Percentiles rank a stretch among this genome's conserved stretches.
Conservation (phyloP, 2,888 invertebrate genomes). For the Spisula solida region DNA sequence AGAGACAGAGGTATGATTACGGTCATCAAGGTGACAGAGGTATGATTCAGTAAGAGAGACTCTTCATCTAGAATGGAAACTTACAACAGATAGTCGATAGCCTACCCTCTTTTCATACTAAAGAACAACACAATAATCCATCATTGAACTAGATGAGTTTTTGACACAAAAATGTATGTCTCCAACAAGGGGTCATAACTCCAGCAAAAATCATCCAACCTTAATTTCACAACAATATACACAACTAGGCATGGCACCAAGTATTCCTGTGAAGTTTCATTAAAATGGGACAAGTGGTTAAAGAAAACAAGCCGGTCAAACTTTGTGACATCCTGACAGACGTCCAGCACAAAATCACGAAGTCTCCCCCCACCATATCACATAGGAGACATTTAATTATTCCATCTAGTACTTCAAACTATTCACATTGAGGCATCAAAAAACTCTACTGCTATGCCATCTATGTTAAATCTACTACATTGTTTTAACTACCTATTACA, state of each 20-base stretch:
- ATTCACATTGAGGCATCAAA: background rate
- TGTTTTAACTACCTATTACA: background rate
- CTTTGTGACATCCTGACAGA: too few species aligned
- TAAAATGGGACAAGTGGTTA: too few species aligned
- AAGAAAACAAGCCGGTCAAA: too few species aligned
- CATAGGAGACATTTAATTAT: too few species aligned
- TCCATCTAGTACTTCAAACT: background rate
- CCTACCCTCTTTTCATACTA: conserved; percentile 58
- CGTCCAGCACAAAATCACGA: too few species aligned
- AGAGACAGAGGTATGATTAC: background rate
- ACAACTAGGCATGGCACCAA: too few species aligned
- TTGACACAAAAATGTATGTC: too few species aligned
- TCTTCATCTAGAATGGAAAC: conserved; percentile 28
- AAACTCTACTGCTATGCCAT: background rate
- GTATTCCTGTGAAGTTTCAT: too few species aligned
- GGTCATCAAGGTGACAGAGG: background rate
- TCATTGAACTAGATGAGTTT: background rate
- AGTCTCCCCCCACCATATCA: too few species aligned
- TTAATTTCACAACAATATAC: background rate
- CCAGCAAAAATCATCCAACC: background rate
- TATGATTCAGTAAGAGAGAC: background rate
- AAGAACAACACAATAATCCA: conserved; percentile 10
- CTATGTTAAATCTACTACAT: background rate
- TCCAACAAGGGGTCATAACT: too few species aligned
- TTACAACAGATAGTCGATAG: conserved; percentile 63